Base-by-base conservation (phyloP, 23 tunicate species). In the Ciona savignyi region DNA sequence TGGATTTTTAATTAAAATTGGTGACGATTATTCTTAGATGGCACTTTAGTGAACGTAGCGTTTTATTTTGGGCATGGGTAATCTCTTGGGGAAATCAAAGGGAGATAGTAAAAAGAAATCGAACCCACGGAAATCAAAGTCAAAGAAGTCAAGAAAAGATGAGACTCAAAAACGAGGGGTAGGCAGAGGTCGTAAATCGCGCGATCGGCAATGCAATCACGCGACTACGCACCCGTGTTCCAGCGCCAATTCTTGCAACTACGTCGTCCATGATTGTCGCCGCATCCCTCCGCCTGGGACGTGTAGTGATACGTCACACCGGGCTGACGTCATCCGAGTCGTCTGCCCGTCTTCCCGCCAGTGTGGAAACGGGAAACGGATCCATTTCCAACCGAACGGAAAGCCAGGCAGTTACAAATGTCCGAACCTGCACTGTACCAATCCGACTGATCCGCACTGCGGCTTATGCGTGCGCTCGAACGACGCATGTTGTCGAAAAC, bases 361-460 rank as follows among this genome's bases (percentile, higher is more conserved):
- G 15, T 42, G 56, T 15, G 56, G 56, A 15, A 42, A 42, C 56
- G 56, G 56, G 15, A 42, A 42, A 42, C 56, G 56, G 15, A 42
- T 42, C 15, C 56, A 42, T 42, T 42, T 42, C 15, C 56, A 42
- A 42, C 56, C 56, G 15, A 42, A 42, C 56, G 56, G 56, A 42
- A 42, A 9, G 9, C 56, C 56, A 6, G 56, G 56, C 56, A 42
- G 56, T 42, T 42, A 42, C 56, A 42, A 42, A 42, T 42, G 56
- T 15, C 56, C 9, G 56, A 42, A 42, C 56, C 56, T 42, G 56
- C 56, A 42, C 56, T 42, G 56, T 42, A 42, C 56, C 56, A 42
- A 42, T 64, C 28, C 68, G 6, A 64, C 68, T 6, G 68, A 64
- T 9, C 68, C 68, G 22, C 68, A 24, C 68, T 64, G 68, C 68